Percentiles rank a stretch among this genome's conserved stretches.
These are phyloP conservation scores for Thamnophis sirtalis DNA, from an alignment of 2,113 vertebrate genomes.

Conservation along the genomic window DNA sequence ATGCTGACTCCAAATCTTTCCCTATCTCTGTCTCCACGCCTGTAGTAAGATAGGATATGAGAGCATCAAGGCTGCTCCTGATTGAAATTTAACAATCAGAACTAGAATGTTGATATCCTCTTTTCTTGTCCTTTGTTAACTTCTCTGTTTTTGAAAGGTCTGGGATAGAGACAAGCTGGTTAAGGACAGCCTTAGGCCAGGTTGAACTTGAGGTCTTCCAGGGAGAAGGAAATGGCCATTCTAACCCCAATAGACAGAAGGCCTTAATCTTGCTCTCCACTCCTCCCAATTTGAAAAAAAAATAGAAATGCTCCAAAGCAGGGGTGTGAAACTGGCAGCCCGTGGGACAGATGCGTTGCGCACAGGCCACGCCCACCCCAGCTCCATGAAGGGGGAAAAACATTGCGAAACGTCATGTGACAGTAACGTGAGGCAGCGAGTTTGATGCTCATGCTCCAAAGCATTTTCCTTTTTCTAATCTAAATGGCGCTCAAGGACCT, in stretches of 20 bases:
- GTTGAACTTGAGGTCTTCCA: not conserved
- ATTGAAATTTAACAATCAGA: not conserved
- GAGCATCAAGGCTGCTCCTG: not conserved
- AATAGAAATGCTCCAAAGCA: not conserved
- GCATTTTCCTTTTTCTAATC: not conserved
- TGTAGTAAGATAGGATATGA: not conserved
- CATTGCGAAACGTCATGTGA: too few species aligned
- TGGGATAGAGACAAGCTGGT: not conserved
- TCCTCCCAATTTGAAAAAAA: not conserved
- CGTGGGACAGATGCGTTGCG: too few species aligned
- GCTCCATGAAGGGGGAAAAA: too few species aligned
- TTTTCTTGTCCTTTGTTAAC: not conserved
- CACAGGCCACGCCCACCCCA: too few species aligned
- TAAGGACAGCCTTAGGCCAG: not conserved
- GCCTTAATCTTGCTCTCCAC: not conserved
- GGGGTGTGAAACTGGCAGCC: too few species aligned
- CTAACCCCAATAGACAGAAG: not conserved
- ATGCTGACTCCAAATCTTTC: not conserved
- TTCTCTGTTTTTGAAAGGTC: not conserved
- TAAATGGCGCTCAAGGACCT: not conserved
- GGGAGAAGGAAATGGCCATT: not conserved
- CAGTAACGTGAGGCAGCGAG: too few species aligned
- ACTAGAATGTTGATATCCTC: not conserved
- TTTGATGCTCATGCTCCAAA: not conserved
- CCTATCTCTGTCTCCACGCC: not conserved